Evolutionary conservation across 2,888 invertebrate genomes (phyloP).

Genomic region (Sarcophaga rosellei): DNA sequence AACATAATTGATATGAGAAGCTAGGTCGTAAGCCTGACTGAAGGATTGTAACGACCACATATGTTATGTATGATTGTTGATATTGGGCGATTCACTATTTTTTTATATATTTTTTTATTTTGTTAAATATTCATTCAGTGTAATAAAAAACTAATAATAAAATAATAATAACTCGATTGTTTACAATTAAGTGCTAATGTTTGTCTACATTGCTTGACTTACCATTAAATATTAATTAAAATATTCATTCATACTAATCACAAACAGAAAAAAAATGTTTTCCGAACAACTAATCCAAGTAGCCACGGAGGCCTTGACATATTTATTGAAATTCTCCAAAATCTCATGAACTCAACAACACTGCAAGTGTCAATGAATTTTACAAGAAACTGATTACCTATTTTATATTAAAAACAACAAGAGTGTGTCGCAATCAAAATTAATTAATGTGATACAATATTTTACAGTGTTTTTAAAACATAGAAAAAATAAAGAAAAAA

Average conservation of each 20-base stretch:
- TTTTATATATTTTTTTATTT: no score
- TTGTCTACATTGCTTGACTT: neutral
- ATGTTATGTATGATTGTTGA: no score
- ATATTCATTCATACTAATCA: no score
- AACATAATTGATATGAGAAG: no score
- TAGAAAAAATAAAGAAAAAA: conserved; percentile 12
- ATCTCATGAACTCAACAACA: neutral
- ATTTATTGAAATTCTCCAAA: neutral
- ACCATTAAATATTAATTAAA: neutral
- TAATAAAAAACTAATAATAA: no score
- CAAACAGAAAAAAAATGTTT: neutral
- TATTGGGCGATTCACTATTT: no score
- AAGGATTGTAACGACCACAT: no score
- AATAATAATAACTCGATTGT: no score
- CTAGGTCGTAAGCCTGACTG: no score
- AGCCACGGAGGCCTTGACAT: conserved; percentile 41
- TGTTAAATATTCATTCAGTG: no score
- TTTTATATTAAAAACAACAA: conserved; percentile 8
- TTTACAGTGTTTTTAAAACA: neutral
- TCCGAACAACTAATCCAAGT: conserved; percentile 4
- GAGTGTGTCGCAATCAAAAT: conserved; percentile 14
- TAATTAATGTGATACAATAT: conserved; percentile 38
- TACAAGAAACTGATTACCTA: neutral
- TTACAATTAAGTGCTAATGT: neutral
- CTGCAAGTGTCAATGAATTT: conserved; percentile 6